These are phyloP conservation scores for Ceyx melanurus DNA, from an alignment of 2,113 vertebrate genomes.

Conservation along the genomic window DNA sequence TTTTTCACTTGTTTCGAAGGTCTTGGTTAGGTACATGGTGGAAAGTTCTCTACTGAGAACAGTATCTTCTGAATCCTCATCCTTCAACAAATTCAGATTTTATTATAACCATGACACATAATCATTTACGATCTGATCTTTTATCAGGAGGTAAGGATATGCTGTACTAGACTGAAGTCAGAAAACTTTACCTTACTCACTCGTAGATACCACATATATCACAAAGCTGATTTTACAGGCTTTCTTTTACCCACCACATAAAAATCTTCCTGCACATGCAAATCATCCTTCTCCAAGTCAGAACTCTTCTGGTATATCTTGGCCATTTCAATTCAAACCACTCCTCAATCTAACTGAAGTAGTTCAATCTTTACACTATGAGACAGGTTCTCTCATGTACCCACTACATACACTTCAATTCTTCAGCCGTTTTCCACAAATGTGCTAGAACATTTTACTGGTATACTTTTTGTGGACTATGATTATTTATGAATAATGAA, in stretches of 20 bases:
- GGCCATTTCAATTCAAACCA: neutral
- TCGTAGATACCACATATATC: neutral
- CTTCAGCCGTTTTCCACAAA: neutral
- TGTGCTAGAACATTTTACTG: neutral
- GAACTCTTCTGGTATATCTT: neutral
- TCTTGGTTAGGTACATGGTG: neutral
- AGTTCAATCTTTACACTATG: neutral
- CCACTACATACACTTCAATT: neutral
- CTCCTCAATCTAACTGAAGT: neutral
- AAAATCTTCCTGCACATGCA: neutral
- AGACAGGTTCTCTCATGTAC: neutral
- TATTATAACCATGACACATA: neutral
- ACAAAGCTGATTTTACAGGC: neutral
- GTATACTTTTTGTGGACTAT: neutral
- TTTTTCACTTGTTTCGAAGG: constrained; percentile 73
- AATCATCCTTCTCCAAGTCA: neutral
- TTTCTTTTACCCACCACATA: neutral
- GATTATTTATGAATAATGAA: neutral
- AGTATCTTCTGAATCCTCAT: constrained; percentile 71
- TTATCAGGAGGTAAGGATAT: neutral
- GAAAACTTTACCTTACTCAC: neutral
- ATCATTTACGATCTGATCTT: neutral
- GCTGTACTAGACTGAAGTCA: neutral
- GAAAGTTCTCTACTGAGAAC: constrained; percentile 28
- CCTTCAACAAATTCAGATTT: constrained; percentile 64